A percentile compares a stretch with the other conserved stretches of the same genome.
Conservation (phyloP, 2,113 vertebrate species). For the Delphinus delphis region DNA sequence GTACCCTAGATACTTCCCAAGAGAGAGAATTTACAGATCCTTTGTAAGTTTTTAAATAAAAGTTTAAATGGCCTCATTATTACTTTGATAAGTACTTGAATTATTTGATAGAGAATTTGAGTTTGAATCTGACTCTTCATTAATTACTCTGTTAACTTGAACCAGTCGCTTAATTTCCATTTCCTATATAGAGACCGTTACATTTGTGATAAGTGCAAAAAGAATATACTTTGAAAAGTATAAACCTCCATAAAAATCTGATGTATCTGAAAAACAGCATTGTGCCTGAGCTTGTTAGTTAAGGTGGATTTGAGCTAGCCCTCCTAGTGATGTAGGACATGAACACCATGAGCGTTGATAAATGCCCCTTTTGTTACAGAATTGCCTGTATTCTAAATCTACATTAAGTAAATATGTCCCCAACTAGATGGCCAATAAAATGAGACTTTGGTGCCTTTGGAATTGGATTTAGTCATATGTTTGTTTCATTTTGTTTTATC, state of each 20-base stretch:
- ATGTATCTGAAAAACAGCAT: neutral
- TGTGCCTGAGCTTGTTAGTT: neutral
- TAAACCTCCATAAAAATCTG: neutral
- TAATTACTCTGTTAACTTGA: constrained; percentile 19
- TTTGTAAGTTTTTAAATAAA: neutral
- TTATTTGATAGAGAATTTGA: neutral
- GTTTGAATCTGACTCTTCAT: constrained; percentile 1
- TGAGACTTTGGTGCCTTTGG: neutral
- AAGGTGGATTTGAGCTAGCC: neutral
- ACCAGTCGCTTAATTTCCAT: neutral
- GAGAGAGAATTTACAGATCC: neutral
- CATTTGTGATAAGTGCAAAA: constrained; percentile 2
- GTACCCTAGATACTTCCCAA: neutral
- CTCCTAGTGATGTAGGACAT: neutral
- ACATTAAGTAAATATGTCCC: neutral
- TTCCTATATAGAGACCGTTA: neutral
- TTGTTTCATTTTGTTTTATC: constrained; percentile 60
- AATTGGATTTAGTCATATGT: constrained; percentile 26
- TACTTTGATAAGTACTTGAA: neutral
- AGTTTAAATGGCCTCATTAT: neutral
- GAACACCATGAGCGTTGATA: neutral
- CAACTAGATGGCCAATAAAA: neutral
- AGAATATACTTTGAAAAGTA: constrained; percentile 15
- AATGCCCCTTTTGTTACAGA: neutral
- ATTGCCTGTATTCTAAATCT: neutral